These are phyloP conservation scores for Prionchulus punctatus DNA, from an alignment of 2,888 invertebrate species.

Conservation along the genomic window DNA sequence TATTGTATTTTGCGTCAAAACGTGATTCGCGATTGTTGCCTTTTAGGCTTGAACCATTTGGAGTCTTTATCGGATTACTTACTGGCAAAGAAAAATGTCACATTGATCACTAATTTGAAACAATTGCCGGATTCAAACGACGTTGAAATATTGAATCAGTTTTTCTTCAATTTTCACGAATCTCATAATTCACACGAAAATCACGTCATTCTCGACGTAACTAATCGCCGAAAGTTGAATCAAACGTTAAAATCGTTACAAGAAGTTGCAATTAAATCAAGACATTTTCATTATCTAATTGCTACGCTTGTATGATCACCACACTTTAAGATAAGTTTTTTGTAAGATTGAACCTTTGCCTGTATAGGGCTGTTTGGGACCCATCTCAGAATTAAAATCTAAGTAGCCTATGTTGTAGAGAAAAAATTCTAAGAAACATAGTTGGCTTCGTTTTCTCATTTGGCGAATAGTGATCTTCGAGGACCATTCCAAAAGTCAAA, in stretches of 20 bases:
- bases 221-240: neutral
- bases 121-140: neutral
- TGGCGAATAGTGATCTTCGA: too few species aligned
- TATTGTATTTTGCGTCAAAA: too few species aligned
- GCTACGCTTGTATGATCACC: neutral
- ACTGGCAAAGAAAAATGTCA: neutral
- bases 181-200: neutral
- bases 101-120: neutral
- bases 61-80: neutral
- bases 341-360: too few species aligned
- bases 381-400: too few species aligned
- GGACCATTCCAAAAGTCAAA: too few species aligned
- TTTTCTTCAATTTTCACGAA: conserved; percentile 1
- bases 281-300: conserved; percentile 3
- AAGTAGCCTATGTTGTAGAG: too few species aligned
- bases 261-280: neutral
- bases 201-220: neutral
- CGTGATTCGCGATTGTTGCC: too few species aligned
- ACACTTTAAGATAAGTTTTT: too few species aligned
- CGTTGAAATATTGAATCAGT: neutral
- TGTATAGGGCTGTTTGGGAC: too few species aligned
- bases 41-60: neutral
- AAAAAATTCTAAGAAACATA: too few species aligned
- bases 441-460: too few species aligned
- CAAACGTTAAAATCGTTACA: neutral